Conservation (phyloP, 2,113 vertebrate species). For the Cettia cetti region DNA sequence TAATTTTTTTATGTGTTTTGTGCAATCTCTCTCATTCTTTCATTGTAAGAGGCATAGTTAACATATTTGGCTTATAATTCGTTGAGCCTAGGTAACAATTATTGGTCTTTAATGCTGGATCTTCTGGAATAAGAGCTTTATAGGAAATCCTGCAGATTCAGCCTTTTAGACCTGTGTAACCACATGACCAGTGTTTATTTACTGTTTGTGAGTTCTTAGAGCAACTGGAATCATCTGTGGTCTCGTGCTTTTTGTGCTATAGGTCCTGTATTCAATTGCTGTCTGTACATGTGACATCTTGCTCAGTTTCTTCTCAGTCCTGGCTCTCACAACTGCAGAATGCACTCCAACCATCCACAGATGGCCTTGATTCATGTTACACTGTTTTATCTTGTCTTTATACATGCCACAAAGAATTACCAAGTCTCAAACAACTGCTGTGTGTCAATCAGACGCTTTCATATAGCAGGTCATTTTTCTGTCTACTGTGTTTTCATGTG, state of each 20-base stretch:
- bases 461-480: slow-evolving; percentile 11
- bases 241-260: not conserved
- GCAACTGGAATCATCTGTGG: not conserved
- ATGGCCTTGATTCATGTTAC: slow-evolving; percentile 10
- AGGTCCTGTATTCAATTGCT: not conserved
- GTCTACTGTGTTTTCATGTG: not conserved
- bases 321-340: not conserved
- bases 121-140: not conserved
- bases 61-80: not conserved
- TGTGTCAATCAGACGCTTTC: slow-evolving; percentile 3
- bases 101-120: not conserved
- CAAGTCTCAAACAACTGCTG: slow-evolving; percentile 16
- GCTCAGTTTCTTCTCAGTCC: not conserved
- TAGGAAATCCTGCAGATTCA: not conserved
- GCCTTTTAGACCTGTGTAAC: not conserved
- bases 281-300: not conserved
- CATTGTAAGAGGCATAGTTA: not conserved
- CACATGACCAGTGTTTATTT: not conserved
- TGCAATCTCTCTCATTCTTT: not conserved
- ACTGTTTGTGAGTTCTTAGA: not conserved
- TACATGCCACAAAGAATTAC: not conserved
- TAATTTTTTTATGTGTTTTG: not conserved
- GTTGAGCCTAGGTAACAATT: not conserved
- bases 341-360: not conserved
- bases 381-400: slow-evolving; percentile 42